Evolutionary conservation across 2,888 invertebrate genomes (phyloP).

Genomic region (Gastrophysa polygoni): DNA sequence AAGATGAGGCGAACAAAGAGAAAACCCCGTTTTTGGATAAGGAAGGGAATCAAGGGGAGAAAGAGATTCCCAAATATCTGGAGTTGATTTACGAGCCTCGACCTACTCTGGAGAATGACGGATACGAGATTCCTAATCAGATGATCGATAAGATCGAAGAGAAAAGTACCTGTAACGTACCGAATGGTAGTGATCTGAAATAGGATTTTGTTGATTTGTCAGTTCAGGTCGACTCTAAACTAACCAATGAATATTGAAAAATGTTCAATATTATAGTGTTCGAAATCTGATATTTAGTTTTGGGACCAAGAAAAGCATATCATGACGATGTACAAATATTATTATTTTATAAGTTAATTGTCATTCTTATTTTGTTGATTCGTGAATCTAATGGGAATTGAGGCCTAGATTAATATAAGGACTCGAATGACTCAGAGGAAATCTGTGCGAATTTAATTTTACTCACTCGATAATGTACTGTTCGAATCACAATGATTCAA

Average conservation of each 20-base stretch:
- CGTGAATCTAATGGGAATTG: too few relatives aligned
- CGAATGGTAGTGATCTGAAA: conserved; percentile 2
- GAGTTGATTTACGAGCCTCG: conserved; percentile 67
- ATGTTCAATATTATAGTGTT: neutral
- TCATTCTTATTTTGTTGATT: neutral
- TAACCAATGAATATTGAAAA: neutral
- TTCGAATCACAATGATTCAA: too few relatives aligned
- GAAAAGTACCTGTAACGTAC: conserved; percentile 9
- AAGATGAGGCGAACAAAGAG: conserved; percentile 58
- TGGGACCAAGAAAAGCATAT: conserved; percentile 5
- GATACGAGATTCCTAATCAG: conserved; percentile 68
- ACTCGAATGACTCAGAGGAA: too few relatives aligned
- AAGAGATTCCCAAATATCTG: conserved; percentile 66
- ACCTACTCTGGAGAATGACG: conserved; percentile 60
- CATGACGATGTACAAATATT: conserved; percentile 6
- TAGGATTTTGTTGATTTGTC: neutral
- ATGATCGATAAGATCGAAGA: conserved; percentile 23
- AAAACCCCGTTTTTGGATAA: conserved; percentile 58
- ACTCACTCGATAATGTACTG: too few relatives aligned
- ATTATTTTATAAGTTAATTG: neutral
- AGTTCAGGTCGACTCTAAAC: too few relatives aligned
- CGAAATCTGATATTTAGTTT: neutral
- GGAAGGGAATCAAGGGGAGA: conserved; percentile 37
- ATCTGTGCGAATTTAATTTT: too few relatives aligned
- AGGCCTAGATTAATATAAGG: too few relatives aligned